Percentiles rank a stretch among this genome's conserved stretches.
Conservation (phyloP, 2,113 vertebrate species). For the Crotalus tigris region DNA sequence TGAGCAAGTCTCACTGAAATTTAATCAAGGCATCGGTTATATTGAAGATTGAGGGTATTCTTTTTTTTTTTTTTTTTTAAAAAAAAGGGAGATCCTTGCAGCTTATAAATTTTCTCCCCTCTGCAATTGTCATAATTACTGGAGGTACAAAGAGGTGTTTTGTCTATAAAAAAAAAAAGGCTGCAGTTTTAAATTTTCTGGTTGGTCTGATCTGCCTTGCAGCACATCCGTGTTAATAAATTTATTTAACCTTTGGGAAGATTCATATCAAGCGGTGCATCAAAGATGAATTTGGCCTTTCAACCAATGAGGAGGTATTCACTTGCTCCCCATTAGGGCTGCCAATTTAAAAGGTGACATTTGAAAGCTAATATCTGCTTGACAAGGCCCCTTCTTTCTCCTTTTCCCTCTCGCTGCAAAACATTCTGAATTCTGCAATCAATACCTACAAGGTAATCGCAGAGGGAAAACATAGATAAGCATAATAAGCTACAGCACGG, state of each 20-base stretch:
- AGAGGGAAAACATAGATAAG: not conserved
- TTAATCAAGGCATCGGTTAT: conserved; percentile 55
- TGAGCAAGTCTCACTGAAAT: conserved; percentile 31
- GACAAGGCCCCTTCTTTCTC: not conserved
- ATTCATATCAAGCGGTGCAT: conserved; percentile 18
- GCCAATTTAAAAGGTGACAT: conserved; percentile 20
- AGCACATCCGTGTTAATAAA: conserved; percentile 29
- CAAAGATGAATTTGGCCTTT: conserved; percentile 8
- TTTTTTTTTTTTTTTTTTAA: not conserved
- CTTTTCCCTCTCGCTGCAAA: not conserved
- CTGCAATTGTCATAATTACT: conserved; percentile 9
- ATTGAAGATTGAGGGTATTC: conserved; percentile 16
- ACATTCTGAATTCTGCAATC: not conserved
- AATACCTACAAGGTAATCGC: not conserved
- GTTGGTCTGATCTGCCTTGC: conserved; percentile 7
- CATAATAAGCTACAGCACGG: not conserved
- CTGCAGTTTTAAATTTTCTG: conserved; percentile 10
- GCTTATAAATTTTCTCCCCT: not conserved
- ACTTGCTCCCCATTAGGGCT: not conserved
- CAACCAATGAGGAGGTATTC: not conserved
- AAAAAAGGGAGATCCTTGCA: not conserved
- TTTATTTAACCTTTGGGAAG: conserved; percentile 32
- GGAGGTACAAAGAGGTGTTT: conserved; percentile 27
- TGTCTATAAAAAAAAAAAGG: conserved; percentile 16
- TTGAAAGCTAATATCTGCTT: conserved; percentile 3